These are phyloP conservation scores for Drosophila kikkawai DNA, from an alignment of 1,140 invertebrate species.

Conservation along the genomic window DNA sequence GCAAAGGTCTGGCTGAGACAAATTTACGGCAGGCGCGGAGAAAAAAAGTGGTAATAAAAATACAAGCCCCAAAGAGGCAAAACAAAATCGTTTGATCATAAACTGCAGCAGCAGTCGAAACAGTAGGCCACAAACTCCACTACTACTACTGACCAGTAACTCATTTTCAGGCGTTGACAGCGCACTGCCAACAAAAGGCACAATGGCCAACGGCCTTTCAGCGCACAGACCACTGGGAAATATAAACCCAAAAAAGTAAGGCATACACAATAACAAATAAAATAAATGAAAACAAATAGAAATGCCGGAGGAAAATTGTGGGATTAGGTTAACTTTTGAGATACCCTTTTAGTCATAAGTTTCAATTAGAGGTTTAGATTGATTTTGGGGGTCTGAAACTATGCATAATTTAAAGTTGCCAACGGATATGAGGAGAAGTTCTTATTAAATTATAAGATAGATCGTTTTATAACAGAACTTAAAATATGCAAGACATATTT, in stretches of 20 bases:
- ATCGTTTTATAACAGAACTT: not conserved
- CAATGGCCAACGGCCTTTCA: constrained; percentile 36
- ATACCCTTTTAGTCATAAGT: constrained; percentile 13
- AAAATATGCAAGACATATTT: not conserved
- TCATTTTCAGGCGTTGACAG: constrained; percentile 29
- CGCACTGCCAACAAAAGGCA: constrained; percentile 23
- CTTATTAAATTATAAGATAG: not conserved
- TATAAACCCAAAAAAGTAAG: constrained; percentile 37
- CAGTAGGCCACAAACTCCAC: constrained; percentile 38
- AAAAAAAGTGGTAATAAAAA: constrained; percentile 26
- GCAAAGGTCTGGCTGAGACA: constrained; percentile 54
- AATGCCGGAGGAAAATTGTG: not conserved
- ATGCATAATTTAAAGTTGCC: not conserved
- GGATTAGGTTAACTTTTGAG: too few relatives aligned
- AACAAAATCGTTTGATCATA: constrained; percentile 53
- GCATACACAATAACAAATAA: constrained; percentile 34
- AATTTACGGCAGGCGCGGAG: constrained; percentile 43
- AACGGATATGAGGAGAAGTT: not conserved
- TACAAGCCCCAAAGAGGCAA: constrained; percentile 7
- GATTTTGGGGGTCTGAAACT: not conserved
- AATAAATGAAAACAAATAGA: constrained; percentile 40
- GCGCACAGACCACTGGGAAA: constrained; percentile 17
- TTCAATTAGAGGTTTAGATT: too few relatives aligned
- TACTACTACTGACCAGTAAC: constrained; percentile 15
- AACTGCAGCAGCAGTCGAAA: constrained; percentile 36